Conservation (phyloP, 2,113 vertebrate genomes). For the Amphiprion percula region DNA sequence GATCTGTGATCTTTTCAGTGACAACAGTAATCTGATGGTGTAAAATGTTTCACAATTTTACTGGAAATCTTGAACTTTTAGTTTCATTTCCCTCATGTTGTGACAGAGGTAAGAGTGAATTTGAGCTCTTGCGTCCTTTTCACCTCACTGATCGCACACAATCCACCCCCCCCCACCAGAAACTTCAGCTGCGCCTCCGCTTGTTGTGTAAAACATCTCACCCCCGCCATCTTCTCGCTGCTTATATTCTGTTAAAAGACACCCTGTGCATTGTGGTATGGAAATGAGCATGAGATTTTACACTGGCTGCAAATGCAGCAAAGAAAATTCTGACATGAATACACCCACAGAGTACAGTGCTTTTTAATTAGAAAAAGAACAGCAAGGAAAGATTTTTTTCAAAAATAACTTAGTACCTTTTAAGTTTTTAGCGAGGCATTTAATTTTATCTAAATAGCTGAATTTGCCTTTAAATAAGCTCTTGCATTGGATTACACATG, state of each 20-base stretch:
- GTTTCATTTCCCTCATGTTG: too few relatives aligned
- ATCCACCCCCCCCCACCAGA: too few relatives aligned
- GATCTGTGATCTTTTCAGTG: too few relatives aligned
- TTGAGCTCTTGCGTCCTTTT: not conserved
- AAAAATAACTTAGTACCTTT: too few relatives aligned
- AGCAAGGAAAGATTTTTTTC: too few relatives aligned
- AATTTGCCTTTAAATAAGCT: not conserved
- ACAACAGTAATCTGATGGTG: too few relatives aligned
- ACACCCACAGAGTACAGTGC: not conserved
- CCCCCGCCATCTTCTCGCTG: not conserved
- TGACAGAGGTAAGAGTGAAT: too few relatives aligned
- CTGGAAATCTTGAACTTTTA: too few relatives aligned
- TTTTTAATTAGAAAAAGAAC: too few relatives aligned
- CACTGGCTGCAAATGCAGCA: not conserved
- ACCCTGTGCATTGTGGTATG: not conserved
- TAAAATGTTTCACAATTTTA: too few relatives aligned
- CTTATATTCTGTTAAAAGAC: too few relatives aligned
- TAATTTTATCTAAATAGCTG: not conserved
- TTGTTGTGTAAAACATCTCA: not conserved
- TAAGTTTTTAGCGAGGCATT: too few relatives aligned
- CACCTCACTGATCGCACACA: not conserved
- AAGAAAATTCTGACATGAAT: not conserved
- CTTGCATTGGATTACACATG: not conserved
- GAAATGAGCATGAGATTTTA: not conserved
- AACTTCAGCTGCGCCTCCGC: not conserved